Percentiles rank a stretch among this genome's conserved stretches.
Evolutionary conservation across 23 tunicate genomes (phyloP).

Genomic region (Phallusia fumigata): DNA sequence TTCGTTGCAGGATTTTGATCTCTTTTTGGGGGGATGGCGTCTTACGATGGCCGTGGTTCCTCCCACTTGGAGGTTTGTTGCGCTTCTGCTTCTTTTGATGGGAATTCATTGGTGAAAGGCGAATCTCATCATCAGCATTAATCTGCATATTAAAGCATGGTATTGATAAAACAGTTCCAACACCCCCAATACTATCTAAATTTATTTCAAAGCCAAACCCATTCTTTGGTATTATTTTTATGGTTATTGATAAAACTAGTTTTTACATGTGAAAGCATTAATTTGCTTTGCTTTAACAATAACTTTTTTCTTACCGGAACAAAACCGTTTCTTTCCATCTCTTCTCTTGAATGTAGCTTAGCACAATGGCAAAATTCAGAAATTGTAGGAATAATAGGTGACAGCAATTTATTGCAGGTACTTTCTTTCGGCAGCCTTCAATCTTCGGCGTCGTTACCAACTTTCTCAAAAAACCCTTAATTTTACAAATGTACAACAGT

Average conservation of each 20-base stretch:
- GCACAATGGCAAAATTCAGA: background rate
- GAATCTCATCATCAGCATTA: conserved; percentile 1
- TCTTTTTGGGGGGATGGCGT: conserved; percentile 43
- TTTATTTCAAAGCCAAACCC: background rate
- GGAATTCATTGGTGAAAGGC: background rate
- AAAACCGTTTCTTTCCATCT: conserved; percentile 5
- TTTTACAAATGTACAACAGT: conserved; percentile 9
- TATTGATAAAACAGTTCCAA: background rate
- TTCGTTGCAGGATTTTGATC: conserved; percentile 25
- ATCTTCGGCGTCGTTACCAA: background rate
- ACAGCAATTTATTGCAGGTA: conserved; percentile 5
- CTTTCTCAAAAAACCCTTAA: background rate
- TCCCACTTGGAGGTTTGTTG: conserved; percentile 9
- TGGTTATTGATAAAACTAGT: no score
- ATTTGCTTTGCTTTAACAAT: background rate
- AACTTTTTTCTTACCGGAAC: background rate
- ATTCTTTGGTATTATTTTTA: no score
- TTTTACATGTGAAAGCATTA: no score
- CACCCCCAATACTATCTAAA: background rate
- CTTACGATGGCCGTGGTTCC: conserved; percentile 13
- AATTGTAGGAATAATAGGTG: background rate
- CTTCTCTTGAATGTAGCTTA: background rate
- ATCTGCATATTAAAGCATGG: background rate
- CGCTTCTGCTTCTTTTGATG: conserved; percentile 6
- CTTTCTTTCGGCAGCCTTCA: background rate